These are phyloP conservation scores for Carpatolechia fugitivella DNA, from an alignment of 2,888 invertebrate species.

Conservation along the genomic window DNA sequence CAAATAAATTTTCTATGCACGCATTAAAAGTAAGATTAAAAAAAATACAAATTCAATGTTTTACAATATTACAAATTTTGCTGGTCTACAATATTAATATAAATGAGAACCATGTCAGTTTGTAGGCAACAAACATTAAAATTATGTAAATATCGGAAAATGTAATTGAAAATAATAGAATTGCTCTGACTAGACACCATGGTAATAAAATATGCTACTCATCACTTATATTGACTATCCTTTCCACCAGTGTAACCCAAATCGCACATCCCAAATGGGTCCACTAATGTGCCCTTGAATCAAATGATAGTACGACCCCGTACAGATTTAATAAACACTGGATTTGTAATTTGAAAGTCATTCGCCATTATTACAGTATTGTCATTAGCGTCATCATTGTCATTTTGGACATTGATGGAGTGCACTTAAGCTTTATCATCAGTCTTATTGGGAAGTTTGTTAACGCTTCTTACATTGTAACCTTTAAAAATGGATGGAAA, in stretches of 20 bases:
- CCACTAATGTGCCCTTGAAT: slow-evolving; percentile 43
- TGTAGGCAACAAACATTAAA: too few relatives aligned
- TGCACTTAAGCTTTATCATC: slow-evolving; percentile 24
- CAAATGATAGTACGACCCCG: slow-evolving; percentile 50
- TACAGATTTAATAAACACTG: slow-evolving; percentile 46
- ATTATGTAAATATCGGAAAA: too few relatives aligned
- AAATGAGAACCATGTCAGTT: too few relatives aligned
- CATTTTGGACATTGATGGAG: slow-evolving; percentile 23
- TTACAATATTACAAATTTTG: too few relatives aligned
- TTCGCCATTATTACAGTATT: slow-evolving; percentile 36
- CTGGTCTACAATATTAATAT: too few relatives aligned
- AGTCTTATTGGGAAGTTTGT: slow-evolving; percentile 22
- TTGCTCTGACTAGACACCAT: too few relatives aligned
- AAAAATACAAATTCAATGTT: too few relatives aligned
- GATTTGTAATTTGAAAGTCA: slow-evolving; percentile 51
- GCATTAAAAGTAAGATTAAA: too few relatives aligned
- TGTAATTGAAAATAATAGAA: too few relatives aligned
- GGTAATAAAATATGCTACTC: too few relatives aligned
- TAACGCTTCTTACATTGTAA: slow-evolving; percentile 11
- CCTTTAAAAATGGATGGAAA: background rate
- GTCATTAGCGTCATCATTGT: slow-evolving; percentile 12
- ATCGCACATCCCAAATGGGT: slow-evolving; percentile 30
- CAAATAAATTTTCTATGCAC: slow-evolving; percentile 1
- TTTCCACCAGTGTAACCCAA: slow-evolving; percentile 25
- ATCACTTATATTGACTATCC: slow-evolving; percentile 1